These are phyloP conservation scores for Aldabrachelys gigantea DNA, from an alignment of 2,113 vertebrate species.

Conservation along the genomic window DNA sequence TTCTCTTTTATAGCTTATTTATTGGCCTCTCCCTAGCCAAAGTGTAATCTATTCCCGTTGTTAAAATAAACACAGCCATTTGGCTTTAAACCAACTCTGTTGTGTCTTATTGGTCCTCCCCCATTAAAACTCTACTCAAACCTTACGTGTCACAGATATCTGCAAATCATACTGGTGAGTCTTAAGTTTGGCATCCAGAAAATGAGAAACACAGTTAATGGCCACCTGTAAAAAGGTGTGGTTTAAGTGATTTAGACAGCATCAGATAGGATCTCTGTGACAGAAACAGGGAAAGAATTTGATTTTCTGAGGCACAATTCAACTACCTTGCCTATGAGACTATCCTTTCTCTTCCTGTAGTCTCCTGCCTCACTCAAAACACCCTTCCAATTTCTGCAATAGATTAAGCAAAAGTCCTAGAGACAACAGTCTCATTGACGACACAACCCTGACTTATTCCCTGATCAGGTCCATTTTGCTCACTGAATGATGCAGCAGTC, in stretches of 20 bases:
- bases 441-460: neutral
- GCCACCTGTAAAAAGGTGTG: neutral
- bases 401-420: neutral
- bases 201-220: neutral
- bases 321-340: neutral
- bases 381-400: neutral
- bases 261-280: neutral
- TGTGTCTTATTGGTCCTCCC: no score
- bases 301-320: neutral
- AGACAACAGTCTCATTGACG: neutral
- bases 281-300: neutral
- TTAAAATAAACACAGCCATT: no score
- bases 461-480: neutral
- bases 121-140: no score
- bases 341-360: neutral
- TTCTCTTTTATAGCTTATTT: no score
- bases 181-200: neutral
- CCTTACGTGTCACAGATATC: no score
- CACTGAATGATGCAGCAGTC: neutral
- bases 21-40: no score
- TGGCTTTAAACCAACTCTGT: no score
- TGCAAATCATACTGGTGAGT: neutral
- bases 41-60: no score
- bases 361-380: neutral
- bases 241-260: rapidly evolving